These are phyloP conservation scores for Cephus pygmeus DNA, from an alignment of 2,888 invertebrate genomes.

Conservation along the genomic window DNA sequence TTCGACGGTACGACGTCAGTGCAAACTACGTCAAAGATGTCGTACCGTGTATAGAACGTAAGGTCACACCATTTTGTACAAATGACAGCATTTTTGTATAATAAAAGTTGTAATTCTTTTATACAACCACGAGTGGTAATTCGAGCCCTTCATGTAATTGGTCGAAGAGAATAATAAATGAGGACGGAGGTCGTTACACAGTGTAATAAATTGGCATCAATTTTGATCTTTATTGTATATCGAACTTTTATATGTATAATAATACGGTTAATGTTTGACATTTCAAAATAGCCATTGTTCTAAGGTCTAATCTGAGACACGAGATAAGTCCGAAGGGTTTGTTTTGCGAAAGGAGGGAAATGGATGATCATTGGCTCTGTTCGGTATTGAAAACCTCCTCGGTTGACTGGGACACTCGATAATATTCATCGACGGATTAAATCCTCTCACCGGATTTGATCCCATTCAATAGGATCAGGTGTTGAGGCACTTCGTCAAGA, in stretches of 20 bases:
- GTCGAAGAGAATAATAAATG: not conserved
- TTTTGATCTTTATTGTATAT: not conserved
- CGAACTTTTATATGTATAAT: not conserved
- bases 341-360: not conserved
- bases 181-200: not conserved
- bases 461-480: not conserved
- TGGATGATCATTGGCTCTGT: not conserved
- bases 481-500: not conserved
- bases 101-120: slow-evolving; percentile 47
- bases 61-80: slow-evolving; percentile 52
- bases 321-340: not conserved
- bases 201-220: not conserved
- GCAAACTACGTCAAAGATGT: not conserved
- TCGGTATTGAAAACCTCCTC: not conserved
- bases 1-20: not conserved
- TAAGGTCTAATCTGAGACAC: not conserved
- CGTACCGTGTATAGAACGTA: slow-evolving; percentile 10
- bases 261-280: no score
- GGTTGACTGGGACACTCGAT: not conserved
- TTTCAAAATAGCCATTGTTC: no score
- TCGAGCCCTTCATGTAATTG: not conserved
- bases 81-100: slow-evolving; percentile 48
- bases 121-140: not conserved
- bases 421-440: not conserved
- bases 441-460: not conserved